A percentile compares a stretch with the other conserved stretches of the same genome.
These are phyloP conservation scores for Fabriciana adippe DNA, from an alignment of 2,888 invertebrate species.

Conservation along the genomic window DNA sequence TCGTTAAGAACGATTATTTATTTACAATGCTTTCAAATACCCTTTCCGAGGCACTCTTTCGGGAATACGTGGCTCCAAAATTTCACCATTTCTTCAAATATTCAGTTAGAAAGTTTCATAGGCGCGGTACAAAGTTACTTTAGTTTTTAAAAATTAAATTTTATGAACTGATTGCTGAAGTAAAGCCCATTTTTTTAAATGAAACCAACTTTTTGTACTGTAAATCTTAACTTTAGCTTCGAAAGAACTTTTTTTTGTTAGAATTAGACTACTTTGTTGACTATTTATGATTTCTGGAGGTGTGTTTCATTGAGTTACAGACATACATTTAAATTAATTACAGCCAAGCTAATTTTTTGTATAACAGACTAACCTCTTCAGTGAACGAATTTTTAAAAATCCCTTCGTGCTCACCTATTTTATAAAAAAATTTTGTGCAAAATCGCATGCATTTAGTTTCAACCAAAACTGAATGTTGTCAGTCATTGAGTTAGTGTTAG, in stretches of 20 bases:
- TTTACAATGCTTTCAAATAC: conserved; percentile 54
- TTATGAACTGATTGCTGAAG: conserved; percentile 3
- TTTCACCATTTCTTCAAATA: conserved; percentile 31
- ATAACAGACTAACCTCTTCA: too few species aligned
- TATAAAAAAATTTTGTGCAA: too few species aligned
- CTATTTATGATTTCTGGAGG: too few species aligned
- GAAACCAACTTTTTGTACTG: neutral
- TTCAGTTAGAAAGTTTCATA: conserved; percentile 17
- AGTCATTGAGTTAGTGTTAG: too few species aligned
- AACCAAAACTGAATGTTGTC: too few species aligned
- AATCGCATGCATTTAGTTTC: too few species aligned
- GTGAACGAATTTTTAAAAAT: too few species aligned
- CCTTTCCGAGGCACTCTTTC: conserved; percentile 23
- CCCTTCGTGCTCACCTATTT: too few species aligned
- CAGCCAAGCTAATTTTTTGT: too few species aligned
- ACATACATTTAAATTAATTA: too few species aligned
- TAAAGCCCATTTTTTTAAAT: neutral
- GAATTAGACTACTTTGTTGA: too few species aligned
- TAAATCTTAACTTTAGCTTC: neutral
- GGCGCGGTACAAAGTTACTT: neutral
- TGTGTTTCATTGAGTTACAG: too few species aligned
- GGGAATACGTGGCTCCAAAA: conserved; percentile 23
- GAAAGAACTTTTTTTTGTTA: neutral
- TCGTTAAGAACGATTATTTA: conserved; percentile 71
- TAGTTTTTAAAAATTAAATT: conserved; percentile 20